Conservation (phyloP, 2,797 vertebrate species). For the Naso thynnoides region DNA sequence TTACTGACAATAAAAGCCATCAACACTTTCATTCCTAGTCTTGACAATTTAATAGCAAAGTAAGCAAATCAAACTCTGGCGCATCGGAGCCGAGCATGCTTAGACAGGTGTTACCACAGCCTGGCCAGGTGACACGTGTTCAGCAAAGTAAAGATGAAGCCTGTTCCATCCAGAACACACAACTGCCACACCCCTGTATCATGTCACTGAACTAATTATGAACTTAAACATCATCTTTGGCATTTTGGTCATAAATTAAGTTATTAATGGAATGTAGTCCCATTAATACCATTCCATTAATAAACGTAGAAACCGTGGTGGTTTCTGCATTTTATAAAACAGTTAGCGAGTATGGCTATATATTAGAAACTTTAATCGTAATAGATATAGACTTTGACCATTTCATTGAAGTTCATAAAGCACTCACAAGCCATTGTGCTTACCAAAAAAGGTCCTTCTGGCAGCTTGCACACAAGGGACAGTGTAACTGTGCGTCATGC, state of each 20-base stretch:
- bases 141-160: background rate
- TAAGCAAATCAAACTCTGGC: background rate
- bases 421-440: no score
- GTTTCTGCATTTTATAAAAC: background rate
- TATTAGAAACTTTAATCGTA: no score
- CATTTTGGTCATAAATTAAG: background rate
- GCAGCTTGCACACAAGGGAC: no score
- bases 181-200: background rate
- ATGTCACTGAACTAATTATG: background rate
- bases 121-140: background rate
- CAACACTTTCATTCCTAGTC: background rate
- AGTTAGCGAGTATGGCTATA: no score
- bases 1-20: background rate
- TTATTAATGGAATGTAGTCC: background rate
- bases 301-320: no score
- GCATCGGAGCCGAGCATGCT: background rate
- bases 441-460: no score
- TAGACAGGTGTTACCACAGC: background rate
- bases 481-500: no score
- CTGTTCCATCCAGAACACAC: background rate
- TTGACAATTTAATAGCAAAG: background rate
- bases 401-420: no score
- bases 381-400: no score
- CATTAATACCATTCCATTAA: no score
- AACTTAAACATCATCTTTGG: background rate